Evolutionary conservation across 2,888 invertebrate species (phyloP).

Genomic region (Metalampra italica): DNA sequence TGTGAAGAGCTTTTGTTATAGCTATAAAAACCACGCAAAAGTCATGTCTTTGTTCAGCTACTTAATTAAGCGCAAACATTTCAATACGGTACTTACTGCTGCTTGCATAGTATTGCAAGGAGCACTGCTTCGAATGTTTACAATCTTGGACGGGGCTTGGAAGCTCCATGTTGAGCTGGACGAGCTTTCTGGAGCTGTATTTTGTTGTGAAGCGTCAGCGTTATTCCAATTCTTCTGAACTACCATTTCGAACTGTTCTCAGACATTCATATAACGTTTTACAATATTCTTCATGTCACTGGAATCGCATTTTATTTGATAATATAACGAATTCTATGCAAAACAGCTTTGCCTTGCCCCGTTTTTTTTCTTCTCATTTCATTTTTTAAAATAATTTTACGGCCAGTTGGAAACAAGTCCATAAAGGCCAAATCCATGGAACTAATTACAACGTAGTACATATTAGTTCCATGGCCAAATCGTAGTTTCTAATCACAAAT

Average conservation of each 20-base stretch:
- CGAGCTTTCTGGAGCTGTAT: conserved; percentile 39
- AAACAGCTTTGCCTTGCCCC: too few relatives aligned
- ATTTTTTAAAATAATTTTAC: too few relatives aligned
- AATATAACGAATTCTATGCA: too few relatives aligned
- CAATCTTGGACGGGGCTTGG: conserved; percentile 51
- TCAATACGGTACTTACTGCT: conserved; percentile 40
- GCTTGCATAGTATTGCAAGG: conserved; percentile 55
- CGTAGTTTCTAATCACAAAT: too few relatives aligned
- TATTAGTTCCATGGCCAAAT: too few relatives aligned
- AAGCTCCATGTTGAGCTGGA: conserved; percentile 56
- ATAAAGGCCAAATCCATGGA: too few relatives aligned
- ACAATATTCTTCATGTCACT: conserved; percentile 18
- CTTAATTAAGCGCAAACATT: too few relatives aligned
- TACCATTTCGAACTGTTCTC: conserved; percentile 56
- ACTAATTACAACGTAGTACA: too few relatives aligned
- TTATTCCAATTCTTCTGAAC: conserved; percentile 66
- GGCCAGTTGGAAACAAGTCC: too few relatives aligned
- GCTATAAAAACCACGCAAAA: too few relatives aligned
- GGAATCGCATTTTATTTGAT: conserved; percentile 20
- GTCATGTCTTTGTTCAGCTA: not conserved
- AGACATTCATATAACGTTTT: conserved; percentile 10
- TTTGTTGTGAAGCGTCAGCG: conserved; percentile 51
- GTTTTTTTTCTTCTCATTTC: too few relatives aligned
- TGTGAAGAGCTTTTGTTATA: too few relatives aligned
- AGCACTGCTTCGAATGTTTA: conserved; percentile 43